Evolutionary conservation across 2,888 invertebrate species (phyloP).

Genomic region (Oxycera nigricornis): DNA sequence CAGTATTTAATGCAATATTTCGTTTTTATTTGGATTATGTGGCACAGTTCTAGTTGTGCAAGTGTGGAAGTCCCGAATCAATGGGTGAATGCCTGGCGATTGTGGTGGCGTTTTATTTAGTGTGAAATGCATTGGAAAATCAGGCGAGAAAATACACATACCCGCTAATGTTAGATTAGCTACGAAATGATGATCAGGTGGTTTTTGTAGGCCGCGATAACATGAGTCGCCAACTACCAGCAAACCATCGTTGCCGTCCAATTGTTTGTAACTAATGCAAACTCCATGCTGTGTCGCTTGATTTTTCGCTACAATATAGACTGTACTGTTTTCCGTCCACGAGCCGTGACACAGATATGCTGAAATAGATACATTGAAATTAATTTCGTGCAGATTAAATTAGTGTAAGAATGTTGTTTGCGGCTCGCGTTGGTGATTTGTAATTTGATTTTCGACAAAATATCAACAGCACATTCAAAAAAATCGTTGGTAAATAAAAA

Average conservation of each 20-base stretch:
- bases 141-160: conserved; percentile 21
- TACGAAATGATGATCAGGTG: conserved; percentile 61
- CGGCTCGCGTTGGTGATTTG: background rate
- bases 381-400: background rate
- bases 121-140: conserved; percentile 21
- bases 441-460: background rate
- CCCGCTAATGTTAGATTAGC: conserved; percentile 61
- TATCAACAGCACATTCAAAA: background rate
- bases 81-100: background rate
- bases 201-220: conserved; percentile 59
- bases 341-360: conserved; percentile 90
- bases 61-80: background rate
- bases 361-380: conserved; percentile 55
- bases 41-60: background rate
- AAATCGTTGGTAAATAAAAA: background rate
- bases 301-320: conserved; percentile 74
- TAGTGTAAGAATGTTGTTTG: background rate
- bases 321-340: conserved; percentile 87
- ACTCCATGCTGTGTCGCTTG: conserved; percentile 61
- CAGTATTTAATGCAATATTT: background rate
- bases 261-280: conserved; percentile 60
- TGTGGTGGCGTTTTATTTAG: conserved; percentile 9
- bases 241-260: conserved; percentile 58
- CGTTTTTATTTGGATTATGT: background rate
- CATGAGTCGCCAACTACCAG: conserved; percentile 61